Percentiles rank a stretch among this genome's conserved stretches.
phyloP scores from a whole-genome alignment of 2,797 vertebrate species.

The Ptychadena robeensis region DNA sequence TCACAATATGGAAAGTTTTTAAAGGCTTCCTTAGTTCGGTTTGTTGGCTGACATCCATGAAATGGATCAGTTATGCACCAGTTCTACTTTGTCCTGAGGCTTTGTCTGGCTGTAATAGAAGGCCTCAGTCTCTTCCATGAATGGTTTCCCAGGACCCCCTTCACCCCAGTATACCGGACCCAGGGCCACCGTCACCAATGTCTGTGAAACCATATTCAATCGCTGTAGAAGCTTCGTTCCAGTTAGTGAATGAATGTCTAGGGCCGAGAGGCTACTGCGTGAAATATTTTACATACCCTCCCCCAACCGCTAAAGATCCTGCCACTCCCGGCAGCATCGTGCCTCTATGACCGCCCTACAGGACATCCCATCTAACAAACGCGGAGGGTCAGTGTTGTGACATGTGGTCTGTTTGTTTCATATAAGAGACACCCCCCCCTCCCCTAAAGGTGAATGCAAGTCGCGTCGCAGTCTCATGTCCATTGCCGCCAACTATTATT shows the following conservation, averaged over 20 bases:
- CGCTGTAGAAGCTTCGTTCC: background rate
- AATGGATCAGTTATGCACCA: too few species aligned
- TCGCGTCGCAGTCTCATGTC: background rate
- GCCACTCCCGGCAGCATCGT: too few species aligned
- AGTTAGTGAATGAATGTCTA: background rate
- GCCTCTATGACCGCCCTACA: constrained; percentile 37
- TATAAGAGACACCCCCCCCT: background rate
- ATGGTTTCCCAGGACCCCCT: background rate
- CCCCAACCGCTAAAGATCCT: background rate
- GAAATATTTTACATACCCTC: background rate
- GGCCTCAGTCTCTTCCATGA: background rate
- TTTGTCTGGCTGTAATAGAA: background rate
- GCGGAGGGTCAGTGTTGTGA: background rate
- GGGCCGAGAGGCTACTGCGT: constrained; percentile 12
- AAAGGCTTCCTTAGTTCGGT: too few species aligned
- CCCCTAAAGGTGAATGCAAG: background rate
- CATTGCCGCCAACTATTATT: background rate
- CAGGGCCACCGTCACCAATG: too few species aligned
- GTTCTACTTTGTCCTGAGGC: background rate
- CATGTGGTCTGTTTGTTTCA: background rate
- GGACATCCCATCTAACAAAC: background rate
- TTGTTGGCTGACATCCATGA: too few species aligned
- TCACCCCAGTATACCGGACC: background rate
- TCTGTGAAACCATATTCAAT: too few species aligned
- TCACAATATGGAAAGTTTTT: too few species aligned